These are phyloP conservation scores for Eptatretus atami DNA, from an alignment of 2,797 vertebrate species.

Conservation along the genomic window DNA sequence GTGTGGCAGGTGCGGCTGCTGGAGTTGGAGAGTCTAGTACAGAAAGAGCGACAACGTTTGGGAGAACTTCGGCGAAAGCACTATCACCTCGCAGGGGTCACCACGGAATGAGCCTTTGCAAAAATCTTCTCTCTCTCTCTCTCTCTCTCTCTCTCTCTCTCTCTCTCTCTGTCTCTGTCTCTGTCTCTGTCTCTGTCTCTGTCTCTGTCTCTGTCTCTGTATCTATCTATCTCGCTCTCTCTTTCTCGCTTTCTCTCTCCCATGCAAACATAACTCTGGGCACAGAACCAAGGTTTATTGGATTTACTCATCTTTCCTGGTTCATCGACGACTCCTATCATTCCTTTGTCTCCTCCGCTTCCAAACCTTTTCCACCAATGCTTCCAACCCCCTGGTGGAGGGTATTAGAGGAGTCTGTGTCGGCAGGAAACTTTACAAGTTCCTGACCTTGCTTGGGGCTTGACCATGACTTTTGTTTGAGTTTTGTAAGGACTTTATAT, in stretches of 20 bases:
- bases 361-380: too few species aligned
- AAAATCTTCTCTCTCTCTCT: neutral
- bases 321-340: too few species aligned
- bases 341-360: too few species aligned
- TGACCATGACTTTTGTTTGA: too few species aligned
- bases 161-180: neutral
- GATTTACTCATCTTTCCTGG: too few species aligned
- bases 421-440: too few species aligned
- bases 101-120: neutral
- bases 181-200: neutral
- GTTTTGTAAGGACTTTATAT: too few species aligned
- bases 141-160: neutral
- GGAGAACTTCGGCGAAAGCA: conserved; percentile 70
- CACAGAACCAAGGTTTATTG: too few species aligned
- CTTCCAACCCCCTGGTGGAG: too few species aligned
- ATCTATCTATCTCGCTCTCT: neutral
- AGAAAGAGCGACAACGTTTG: conserved; percentile 41
- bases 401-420: too few species aligned
- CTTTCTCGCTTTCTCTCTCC: neutral
- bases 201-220: neutral
- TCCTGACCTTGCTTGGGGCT: too few species aligned
- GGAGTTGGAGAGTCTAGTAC: conserved; percentile 47
- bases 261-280: neutral
- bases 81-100: conserved; percentile 31
- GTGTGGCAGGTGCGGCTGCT: conserved; percentile 49